Percentiles rank a stretch among this genome's conserved stretches.
Evolutionary conservation across 2,888 invertebrate species (phyloP).

Genomic region (Yponomeuta malinellus): DNA sequence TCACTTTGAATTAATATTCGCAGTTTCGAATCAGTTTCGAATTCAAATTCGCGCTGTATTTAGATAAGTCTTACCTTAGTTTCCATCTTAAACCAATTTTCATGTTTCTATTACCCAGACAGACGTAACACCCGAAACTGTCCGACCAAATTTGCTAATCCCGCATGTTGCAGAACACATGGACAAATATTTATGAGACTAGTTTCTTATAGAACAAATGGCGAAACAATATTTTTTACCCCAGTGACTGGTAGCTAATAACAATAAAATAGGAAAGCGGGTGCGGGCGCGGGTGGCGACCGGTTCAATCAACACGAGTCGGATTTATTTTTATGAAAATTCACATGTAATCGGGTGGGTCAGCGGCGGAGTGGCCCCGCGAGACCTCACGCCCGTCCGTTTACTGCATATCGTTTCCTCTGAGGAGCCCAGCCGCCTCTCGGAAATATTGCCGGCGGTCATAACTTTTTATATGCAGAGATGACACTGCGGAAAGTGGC

Average conservation of each 20-base stretch:
- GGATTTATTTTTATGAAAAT: constrained; percentile 77
- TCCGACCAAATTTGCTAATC: constrained; percentile 13
- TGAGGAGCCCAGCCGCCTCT: constrained; percentile 44
- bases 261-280: constrained; percentile 75
- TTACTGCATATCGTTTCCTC: constrained; percentile 76
- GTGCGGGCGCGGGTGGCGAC: constrained; percentile 62
- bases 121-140: neutral
- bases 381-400: constrained; percentile 72
- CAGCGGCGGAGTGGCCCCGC: constrained; percentile 65
- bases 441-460: constrained; percentile 71
- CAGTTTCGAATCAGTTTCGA: too few species aligned
- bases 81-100: neutral
- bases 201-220: constrained; percentile 64
- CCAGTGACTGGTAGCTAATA: constrained; percentile 65
- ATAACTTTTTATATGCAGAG: constrained; percentile 76
- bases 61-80: too few species aligned
- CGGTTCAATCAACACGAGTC: constrained; percentile 74
- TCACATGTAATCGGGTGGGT: constrained; percentile 74
- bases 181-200: neutral
- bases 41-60: too few species aligned
- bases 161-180: constrained; percentile 20
- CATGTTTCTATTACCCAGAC: neutral
- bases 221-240: constrained; percentile 74
- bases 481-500: constrained; percentile 73
- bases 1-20: too few species aligned